Evolutionary conservation across 2,888 invertebrate genomes (phyloP).

Genomic region (Yponomeuta sedellus): DNA sequence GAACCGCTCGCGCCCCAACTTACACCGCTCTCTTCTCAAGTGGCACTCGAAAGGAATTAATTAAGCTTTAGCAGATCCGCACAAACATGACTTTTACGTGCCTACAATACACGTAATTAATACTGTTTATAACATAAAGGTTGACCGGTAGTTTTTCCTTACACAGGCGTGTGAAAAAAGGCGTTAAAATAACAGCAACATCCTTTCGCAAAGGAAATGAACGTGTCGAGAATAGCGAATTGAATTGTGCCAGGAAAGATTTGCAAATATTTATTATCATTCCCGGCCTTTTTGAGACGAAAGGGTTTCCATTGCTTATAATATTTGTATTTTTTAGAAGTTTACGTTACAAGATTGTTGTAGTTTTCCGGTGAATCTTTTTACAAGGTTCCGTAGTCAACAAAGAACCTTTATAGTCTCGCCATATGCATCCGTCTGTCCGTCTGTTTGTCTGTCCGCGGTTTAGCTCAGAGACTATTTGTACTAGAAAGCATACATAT

Average conservation of each 20-base stretch:
- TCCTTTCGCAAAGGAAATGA: constrained; percentile 16
- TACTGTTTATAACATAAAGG: not conserved
- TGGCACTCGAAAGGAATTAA: constrained; percentile 2
- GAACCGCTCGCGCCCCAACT: constrained; percentile 42
- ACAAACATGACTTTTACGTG: not conserved
- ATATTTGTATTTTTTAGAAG: not conserved
- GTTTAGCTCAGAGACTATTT: too few species aligned
- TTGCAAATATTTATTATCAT: constrained; percentile 18
- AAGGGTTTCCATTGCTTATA: not conserved
- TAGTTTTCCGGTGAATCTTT: not conserved
- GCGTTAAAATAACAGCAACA: constrained; percentile 9
- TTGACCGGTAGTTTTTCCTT: not conserved
- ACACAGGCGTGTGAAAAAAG: not conserved
- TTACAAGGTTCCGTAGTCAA: too few species aligned
- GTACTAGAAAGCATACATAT: too few species aligned
- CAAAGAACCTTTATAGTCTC: too few species aligned
- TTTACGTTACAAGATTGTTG: not conserved
- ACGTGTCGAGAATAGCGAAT: constrained; percentile 19
- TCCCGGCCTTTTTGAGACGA: not conserved
- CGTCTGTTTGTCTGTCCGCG: too few species aligned
- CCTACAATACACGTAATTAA: not conserved
- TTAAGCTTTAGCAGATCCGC: not conserved
- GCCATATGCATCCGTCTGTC: too few species aligned
- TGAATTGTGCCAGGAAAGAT: constrained; percentile 13
- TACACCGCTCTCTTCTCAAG: constrained; percentile 27